Conservation (phyloP, 2,888 invertebrate species). For the Boloria euphrosyne region DNA sequence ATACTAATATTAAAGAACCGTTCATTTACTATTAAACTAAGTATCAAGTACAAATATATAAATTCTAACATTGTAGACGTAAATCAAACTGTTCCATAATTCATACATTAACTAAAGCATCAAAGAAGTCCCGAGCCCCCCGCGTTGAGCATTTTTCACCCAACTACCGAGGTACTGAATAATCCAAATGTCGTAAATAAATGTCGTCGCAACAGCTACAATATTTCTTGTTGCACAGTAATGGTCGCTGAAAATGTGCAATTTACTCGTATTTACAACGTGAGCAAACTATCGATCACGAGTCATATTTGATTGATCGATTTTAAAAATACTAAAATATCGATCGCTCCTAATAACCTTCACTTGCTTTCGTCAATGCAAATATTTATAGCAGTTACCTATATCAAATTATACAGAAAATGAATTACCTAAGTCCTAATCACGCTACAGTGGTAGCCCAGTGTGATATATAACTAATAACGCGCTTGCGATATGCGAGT, state of each 20-base stretch:
- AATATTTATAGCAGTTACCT: neutral
- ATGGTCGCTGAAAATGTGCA: conserved; percentile 17
- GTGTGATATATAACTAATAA: no score
- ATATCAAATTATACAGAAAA: neutral
- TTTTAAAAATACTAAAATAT: conserved; percentile 17
- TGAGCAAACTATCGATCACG: neutral
- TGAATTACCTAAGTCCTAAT: no score
- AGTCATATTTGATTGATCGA: conserved; percentile 13
- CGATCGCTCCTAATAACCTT: neutral
- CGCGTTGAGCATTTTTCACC: conserved; percentile 74
- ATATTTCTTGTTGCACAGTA: conserved; percentile 45
- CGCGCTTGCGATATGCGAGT: no score
- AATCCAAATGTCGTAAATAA: conserved; percentile 60
- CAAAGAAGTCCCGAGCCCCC: conserved; percentile 61
- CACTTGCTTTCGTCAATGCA: neutral
- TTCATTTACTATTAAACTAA: no score
- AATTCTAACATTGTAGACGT: conserved; percentile 51
- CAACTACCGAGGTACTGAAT: conserved; percentile 59
- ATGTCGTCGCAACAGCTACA: conserved; percentile 54
- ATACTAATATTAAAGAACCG: no score
- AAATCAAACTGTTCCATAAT: conserved; percentile 74
- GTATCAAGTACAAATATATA: neutral
- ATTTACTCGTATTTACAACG: conserved; percentile 24
- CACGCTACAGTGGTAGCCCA: no score
- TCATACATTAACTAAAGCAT: conserved; percentile 69